Conservation (phyloP, 2,113 vertebrate species). For the Daubentonia madagascariensis region DNA sequence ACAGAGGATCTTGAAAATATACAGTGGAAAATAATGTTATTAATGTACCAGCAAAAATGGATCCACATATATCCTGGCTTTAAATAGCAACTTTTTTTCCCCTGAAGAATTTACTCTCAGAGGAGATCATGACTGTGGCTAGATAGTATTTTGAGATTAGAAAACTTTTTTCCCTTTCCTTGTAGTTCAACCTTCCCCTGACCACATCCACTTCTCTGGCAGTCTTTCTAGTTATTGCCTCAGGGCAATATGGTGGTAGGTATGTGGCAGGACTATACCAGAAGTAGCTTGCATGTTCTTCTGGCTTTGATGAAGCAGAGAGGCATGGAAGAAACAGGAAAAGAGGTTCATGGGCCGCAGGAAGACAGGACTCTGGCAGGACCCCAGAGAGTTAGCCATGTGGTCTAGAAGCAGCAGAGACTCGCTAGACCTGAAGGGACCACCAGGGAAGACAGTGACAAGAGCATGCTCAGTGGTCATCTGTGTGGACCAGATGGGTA, state of each 20-base stretch:
- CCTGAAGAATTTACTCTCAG: not conserved
- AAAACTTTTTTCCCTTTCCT: not conserved
- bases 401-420: not conserved
- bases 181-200: not conserved
- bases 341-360: too few species aligned
- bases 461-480: accelerated
- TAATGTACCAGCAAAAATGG: not conserved
- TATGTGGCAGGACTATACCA: not conserved
- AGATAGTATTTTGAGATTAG: not conserved
- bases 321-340: not conserved
- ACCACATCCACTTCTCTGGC: not conserved
- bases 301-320: not conserved
- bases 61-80: not conserved
- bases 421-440: not conserved
- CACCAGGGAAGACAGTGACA: too few species aligned
- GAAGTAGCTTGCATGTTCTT: not conserved
- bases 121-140: not conserved
- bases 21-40: not conserved
- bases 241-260: too few species aligned
- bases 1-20: not conserved
- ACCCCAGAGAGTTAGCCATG: not conserved
- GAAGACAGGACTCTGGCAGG: not conserved
- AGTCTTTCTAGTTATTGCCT: not conserved
- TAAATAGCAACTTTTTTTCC: not conserved
- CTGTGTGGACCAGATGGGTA: not conserved